Percentiles rank a stretch among this genome's conserved stretches.
These are phyloP conservation scores for Tipula unca DNA, from an alignment of 2,888 invertebrate genomes.

Conservation along the genomic window DNA sequence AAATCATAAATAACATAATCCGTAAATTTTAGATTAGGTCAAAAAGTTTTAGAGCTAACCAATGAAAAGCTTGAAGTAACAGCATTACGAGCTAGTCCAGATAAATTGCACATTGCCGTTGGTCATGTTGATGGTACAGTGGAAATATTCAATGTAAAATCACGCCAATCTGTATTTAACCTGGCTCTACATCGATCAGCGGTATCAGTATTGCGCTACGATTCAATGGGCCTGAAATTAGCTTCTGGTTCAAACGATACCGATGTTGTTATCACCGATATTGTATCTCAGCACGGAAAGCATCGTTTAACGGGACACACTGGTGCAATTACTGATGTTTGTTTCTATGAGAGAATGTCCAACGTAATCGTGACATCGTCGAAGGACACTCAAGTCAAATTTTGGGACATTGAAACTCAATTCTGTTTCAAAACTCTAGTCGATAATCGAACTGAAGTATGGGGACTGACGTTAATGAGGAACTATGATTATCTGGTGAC, in stretches of 20 bases:
- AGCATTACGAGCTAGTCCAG: conserved; percentile 63
- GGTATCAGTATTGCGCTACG: conserved; percentile 75
- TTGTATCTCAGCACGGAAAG: conserved; percentile 83
- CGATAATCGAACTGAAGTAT: conserved; percentile 79
- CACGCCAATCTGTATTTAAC: conserved; percentile 61
- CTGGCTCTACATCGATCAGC: conserved; percentile 75
- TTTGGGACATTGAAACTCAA: conserved; percentile 94
- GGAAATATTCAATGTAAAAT: conserved; percentile 69
- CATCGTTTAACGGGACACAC: conserved; percentile 88
- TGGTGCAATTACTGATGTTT: conserved; percentile 73
- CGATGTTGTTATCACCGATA: conserved; percentile 90
- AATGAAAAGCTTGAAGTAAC: conserved; percentile 78
- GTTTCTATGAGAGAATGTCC: conserved; percentile 58
- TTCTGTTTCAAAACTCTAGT: conserved; percentile 93
- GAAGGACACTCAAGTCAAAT: conserved; percentile 90
- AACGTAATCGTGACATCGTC: conserved; percentile 63
- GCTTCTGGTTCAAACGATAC: conserved; percentile 87
- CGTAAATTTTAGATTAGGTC: conserved; percentile 34
- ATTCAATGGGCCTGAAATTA: conserved; percentile 70
- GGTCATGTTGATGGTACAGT: conserved; percentile 88
- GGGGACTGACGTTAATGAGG: conserved; percentile 71
- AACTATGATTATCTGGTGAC: conserved; percentile 78
- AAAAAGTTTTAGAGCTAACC: conserved; percentile 63
- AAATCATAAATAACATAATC: not conserved
- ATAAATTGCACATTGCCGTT: conserved; percentile 72